Base-by-base conservation (phyloP, 1,140 invertebrate genomes). In the Aphaenogaster ashmeadi region DNA sequence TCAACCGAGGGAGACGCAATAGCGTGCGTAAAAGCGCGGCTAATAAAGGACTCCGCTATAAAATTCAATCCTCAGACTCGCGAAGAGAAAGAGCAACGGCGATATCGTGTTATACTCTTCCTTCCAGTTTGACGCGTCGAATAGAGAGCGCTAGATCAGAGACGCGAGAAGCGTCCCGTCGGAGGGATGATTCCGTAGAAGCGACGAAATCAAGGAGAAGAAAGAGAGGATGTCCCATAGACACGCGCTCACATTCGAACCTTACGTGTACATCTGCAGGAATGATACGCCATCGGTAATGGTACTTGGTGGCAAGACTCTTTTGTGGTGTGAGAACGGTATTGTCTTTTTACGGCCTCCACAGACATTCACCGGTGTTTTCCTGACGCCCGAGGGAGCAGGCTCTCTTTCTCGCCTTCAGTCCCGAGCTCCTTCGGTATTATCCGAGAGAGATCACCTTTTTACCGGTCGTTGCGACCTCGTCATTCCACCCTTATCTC, bases 381-480 rank as follows among this genome's bases (percentile, higher is more conserved):
- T 47, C 87, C 72, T 69, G 87, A 92, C 89, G 90, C 88, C 87
- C 87, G 87, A 88, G 92, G 91, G 92, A 92, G 89, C 77, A 15
- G 50, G 36, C 44, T 60, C 67, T 50, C 52, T 64, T 81, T 81
- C 85, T 87, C 77, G 52, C 64, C 75, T 85, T 54, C 38, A 33
- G 64, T 66, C 78, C 67, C 86, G 56, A 69, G 67, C 83, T 84
- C 88, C 87, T 90, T 89, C 88, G 88, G 90, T 88, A 93, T 93
- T 94, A 95, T 95, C 93, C 92, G 88, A 88, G 90, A 91, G 92
- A 94, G 94, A 95, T 95, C 95, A 94, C 92, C 94, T 95, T 95
- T 95, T 95, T 95, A 95, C 95, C 94, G 94, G 93, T 95, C 94
- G 94, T 95, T 95, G 94, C 93, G 93, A 95, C 94, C 94, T 95